Evolutionary conservation across 1,140 invertebrate species (phyloP).

Genomic region (Tribolium madens): DNA sequence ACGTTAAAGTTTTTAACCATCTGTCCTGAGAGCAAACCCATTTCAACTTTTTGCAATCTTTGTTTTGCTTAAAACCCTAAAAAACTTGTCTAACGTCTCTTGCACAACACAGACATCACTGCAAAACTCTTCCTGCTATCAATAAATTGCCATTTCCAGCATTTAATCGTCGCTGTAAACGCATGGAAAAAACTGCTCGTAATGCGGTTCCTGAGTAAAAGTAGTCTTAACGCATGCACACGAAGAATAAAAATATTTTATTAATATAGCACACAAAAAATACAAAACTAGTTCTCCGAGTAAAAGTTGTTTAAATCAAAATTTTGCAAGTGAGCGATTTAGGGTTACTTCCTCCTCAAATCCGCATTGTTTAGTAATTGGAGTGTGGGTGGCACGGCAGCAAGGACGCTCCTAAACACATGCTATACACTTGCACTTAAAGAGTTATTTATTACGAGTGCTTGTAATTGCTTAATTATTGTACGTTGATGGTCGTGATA

Average conservation of each 20-base stretch:
- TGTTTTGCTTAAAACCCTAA: background rate
- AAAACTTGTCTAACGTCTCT: background rate
- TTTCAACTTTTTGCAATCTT: too few relatives aligned
- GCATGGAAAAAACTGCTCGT: background rate
- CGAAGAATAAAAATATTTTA: too few relatives aligned
- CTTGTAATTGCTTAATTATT: conserved; percentile 22
- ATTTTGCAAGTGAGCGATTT: conserved; percentile 8
- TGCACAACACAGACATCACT: background rate
- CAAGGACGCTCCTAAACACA: conserved; percentile 13
- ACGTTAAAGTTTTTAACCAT: too few relatives aligned
- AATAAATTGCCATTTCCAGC: conserved; percentile 17
- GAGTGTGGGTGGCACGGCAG: background rate
- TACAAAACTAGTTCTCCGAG: background rate
- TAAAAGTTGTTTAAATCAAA: conserved; percentile 7
- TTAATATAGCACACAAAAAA: background rate
- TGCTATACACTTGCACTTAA: conserved; percentile 3
- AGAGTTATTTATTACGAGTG: conserved; percentile 9
- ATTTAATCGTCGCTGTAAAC: background rate
- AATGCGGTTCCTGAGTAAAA: conserved; percentile 25
- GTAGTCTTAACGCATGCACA: background rate
- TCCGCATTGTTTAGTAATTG: conserved; percentile 3
- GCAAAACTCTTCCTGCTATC: conserved; percentile 11
- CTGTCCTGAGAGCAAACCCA: too few relatives aligned
- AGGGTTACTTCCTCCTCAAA: background rate
- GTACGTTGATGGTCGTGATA: background rate